phyloP scores from a whole-genome alignment of 1,140 invertebrate species.

The Choristoneura fumiferana region DNA sequence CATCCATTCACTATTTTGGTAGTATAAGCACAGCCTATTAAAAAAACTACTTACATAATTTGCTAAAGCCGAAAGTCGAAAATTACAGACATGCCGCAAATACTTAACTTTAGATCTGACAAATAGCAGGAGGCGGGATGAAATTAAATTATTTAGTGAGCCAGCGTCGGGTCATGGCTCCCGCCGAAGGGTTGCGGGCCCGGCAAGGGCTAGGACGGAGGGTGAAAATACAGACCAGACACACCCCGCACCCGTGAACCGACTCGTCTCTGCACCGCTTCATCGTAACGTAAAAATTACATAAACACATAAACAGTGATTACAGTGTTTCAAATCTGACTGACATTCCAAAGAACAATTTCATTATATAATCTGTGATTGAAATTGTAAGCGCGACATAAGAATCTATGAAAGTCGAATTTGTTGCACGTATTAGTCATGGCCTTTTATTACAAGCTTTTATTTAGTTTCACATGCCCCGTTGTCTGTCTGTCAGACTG shows the following conservation, averaged over 20 bases:
- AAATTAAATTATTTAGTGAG: conserved; percentile 38
- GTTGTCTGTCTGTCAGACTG: no score
- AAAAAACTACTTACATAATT: no score
- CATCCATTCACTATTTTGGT: no score
- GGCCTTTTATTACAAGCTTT: no score
- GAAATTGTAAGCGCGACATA: no score
- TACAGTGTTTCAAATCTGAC: not conserved
- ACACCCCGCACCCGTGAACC: conserved; percentile 15
- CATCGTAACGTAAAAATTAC: conserved; percentile 14
- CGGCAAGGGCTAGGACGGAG: conserved; percentile 21
- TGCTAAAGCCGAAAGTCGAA: not conserved
- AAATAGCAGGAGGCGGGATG: conserved; percentile 27
- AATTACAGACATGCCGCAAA: not conserved
- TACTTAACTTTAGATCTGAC: not conserved
- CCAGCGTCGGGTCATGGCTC: conserved; percentile 4
- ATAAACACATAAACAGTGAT: not conserved
- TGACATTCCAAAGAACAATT: no score
- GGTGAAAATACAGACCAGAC: conserved; percentile 34
- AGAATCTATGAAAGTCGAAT: no score
- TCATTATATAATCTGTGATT: no score
- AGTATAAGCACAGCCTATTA: no score
- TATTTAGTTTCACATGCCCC: no score
- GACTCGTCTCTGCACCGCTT: not conserved
- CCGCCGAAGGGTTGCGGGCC: conserved; percentile 23
- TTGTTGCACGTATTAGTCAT: no score